Evolutionary conservation across 1,140 invertebrate genomes (phyloP), one percentile per base, ranked within the genome.

Genomic region (Hermetia illucens): DNA sequence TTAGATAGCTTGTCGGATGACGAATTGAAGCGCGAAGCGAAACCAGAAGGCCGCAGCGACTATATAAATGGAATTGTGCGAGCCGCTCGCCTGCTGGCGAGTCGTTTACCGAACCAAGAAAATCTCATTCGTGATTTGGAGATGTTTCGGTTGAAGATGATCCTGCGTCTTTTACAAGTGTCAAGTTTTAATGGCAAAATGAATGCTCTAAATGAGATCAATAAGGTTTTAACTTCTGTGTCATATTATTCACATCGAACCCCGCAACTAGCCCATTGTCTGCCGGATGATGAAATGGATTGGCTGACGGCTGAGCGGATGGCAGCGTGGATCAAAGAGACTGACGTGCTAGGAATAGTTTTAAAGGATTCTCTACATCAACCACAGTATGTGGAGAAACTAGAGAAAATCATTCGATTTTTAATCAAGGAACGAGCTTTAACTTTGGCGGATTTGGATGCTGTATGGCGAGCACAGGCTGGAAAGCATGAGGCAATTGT

Each of bases 111-210:
- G 6, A 76, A 77, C 52, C 81, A 84, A 50, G 84, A 89, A 52
- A 83, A 88, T 52, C 75, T 79, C 47, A 79, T 89, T 54, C 77
- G 84, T 63, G 85, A 79, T 52, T 70, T 97, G 44, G 92, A 96
- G 71, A 88, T 93, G 62, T 92, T 96, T 68, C 75, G 91, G 50
- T 68, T 97, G 42, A 92, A 93, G 70, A 95, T 96, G 85, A 94
- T 96, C 49, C 67, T 97, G 43, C 79, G 90, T 55, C 75, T 93
- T 49, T 65, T 97, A 36, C 88, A 95, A 72, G 93, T 96, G 56
- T 96, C 92, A 12, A 96, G 91, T 25, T 98, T 96, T 55, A 97
- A 97, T 68, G 92, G 93, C 8, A 97, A 97, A 70, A 98, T 98
- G 94, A 96, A 94, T 61, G 92, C 93, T 20, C 67, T 98, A 22